Conservation (phyloP, 2,888 invertebrate species). For the Platycheirus rosarum region DNA sequence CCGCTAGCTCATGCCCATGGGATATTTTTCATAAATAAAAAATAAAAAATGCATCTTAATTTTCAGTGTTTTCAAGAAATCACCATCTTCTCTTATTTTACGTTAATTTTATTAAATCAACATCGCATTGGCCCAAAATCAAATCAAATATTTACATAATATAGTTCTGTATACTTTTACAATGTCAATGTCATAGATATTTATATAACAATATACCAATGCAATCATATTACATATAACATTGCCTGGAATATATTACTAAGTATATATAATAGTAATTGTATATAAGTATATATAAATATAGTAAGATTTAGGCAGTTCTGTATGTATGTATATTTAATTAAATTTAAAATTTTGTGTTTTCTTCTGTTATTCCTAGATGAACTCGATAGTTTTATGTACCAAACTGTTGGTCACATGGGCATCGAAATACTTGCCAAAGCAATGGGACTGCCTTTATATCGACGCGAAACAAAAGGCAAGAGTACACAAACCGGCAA, state of each 20-base stretch:
- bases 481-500: slow-evolving; percentile 90
- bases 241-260: neutral
- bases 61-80: too few relatives aligned
- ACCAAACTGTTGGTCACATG: slow-evolving; percentile 99
- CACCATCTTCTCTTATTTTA: neutral
- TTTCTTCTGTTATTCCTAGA: slow-evolving; percentile 83
- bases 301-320: too few relatives aligned
- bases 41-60: too few relatives aligned
- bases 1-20: too few relatives aligned
- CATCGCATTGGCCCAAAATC: slow-evolving; percentile 19
- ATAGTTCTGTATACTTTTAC: neutral
- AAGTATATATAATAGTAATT: too few relatives aligned
- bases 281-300: too few relatives aligned
- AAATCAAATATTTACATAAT: slow-evolving; percentile 43
- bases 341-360: neutral
- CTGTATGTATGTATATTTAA: too few relatives aligned
- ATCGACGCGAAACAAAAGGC: slow-evolving; percentile 92
- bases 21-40: too few relatives aligned
- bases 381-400: slow-evolving; percentile 99
- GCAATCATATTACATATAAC: too few relatives aligned
- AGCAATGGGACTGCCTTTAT: slow-evolving; percentile 96
- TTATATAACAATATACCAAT: too few relatives aligned
- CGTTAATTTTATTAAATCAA: slow-evolving; percentile 23
- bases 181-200: neutral
- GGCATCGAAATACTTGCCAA: slow-evolving; percentile 95